Evolutionary conservation across 2,113 vertebrate genomes (phyloP), one percentile per base, ranked within the genome.

Genomic region (Deroptyus accipitrinus): DNA sequence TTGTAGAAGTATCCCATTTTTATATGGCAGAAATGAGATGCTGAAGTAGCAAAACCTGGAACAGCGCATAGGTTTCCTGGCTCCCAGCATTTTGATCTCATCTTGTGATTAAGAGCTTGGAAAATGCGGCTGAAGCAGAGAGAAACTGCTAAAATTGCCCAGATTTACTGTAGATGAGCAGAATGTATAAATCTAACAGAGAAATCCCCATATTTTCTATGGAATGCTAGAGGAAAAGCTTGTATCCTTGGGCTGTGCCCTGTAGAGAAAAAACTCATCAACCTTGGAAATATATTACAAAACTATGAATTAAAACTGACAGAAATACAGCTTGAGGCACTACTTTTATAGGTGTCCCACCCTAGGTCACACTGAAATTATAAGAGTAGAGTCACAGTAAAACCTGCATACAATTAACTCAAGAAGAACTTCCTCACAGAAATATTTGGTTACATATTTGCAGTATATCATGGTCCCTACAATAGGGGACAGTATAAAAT

Each of bases 241-340:
- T 12, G 5, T 25, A 9, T 39, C 24, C 24, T 22, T 54, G 13
- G n/a, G 16, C 20, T 77, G 28, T 46, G 3, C 8, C 8, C 48
- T 77, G 33, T 5, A 46, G 19, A 42, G 33, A 74, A 81, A 76
- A 81, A 31, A 3, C 4, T 61, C 35, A 51, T 28, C 0, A 0
- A n/a, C 31, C 14, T 31, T 46, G 49, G 33, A 87, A 87, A 84
- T 35, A 41, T 8, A 6, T 49, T 64, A 37, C 13, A 64, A 84
- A 90, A n/a, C 22, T 37, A 11, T 31, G n/a, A 76, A 64, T 61
- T 68, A 69, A 61, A 68, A 17, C 27, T 52, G 30, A 33, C 48
- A 61, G 69, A 94, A 81, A 52, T 48, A 73, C 33, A 74, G 15
- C 59, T 74, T 22, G 33, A 16, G 73, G 31, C 54, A 77, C 73